Evolutionary conservation across 2,113 vertebrate genomes (phyloP).

Genomic region (Lamprologus ornatipinnis): DNA sequence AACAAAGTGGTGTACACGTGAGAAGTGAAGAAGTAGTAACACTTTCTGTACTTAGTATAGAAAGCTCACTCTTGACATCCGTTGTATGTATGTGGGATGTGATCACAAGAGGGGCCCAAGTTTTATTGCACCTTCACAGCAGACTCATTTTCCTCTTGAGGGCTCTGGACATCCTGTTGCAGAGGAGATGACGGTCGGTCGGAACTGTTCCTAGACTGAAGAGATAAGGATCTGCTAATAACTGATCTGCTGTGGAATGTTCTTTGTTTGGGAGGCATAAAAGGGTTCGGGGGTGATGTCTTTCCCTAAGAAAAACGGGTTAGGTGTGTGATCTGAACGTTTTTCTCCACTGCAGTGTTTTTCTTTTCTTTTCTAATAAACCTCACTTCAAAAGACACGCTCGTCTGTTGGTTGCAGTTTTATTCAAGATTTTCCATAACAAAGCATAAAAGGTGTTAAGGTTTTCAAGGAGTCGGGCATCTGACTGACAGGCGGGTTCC

Average conservation of each 20-base stretch:
- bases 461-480: background rate
- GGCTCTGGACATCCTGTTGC: background rate
- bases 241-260: too few relatives aligned
- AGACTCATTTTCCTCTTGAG: background rate
- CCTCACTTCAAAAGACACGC: background rate
- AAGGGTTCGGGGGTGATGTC: background rate
- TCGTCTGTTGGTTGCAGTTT: background rate
- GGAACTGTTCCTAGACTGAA: too few relatives aligned
- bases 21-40: too few relatives aligned
- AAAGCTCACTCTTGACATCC: too few relatives aligned
- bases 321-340: background rate
- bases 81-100: fast-evolving
- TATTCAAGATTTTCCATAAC: background rate
- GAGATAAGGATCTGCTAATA: too few relatives aligned
- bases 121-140: background rate
- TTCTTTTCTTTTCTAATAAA: background rate
- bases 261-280: background rate
- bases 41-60: too few relatives aligned
- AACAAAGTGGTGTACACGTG: too few relatives aligned
- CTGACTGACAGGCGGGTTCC: background rate
- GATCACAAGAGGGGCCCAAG: background rate
- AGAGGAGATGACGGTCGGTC: background rate
- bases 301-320: fast-evolving
- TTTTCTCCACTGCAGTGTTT: background rate
- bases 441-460: background rate